Evolutionary conservation across 2,797 vertebrate species (phyloP).

Genomic region (Bufotes viridis): DNA sequence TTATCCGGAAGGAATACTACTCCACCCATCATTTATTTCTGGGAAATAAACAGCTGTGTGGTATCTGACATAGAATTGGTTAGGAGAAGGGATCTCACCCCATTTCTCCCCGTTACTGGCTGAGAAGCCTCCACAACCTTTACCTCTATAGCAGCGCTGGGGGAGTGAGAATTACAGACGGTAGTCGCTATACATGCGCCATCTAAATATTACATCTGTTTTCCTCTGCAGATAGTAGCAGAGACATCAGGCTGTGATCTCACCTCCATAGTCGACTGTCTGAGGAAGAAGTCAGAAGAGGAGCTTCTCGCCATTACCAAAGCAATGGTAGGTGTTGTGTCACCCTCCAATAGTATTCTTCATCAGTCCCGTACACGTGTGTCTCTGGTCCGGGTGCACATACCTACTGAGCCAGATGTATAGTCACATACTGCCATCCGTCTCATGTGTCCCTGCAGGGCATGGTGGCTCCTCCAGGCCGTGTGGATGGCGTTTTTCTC

Average conservation of each 20-base stretch:
- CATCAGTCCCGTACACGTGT: too few species aligned
- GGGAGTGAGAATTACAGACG: too few species aligned
- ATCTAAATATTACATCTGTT: background rate
- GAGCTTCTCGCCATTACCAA: constrained; percentile 12
- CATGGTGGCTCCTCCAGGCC: background rate
- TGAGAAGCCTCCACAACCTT: too few species aligned
- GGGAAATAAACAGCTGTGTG: too few species aligned
- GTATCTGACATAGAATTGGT: too few species aligned
- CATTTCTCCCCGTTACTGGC: too few species aligned
- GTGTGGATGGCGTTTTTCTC: constrained; percentile 57
- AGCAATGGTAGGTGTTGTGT: constrained; percentile 41
- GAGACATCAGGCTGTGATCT: background rate
- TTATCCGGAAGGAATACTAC: too few species aligned
- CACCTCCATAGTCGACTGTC: constrained; percentile 44
- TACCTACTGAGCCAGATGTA: background rate
- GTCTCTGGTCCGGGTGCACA: too few species aligned
- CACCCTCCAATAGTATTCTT: background rate
- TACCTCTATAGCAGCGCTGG: background rate
- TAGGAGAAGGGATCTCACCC: too few species aligned
- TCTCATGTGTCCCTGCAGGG: background rate
- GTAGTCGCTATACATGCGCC: background rate
- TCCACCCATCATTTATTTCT: too few species aligned
- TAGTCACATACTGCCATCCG: background rate
- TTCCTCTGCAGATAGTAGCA: background rate
- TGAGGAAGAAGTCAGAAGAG: constrained; percentile 36